Percentiles rank a stretch among this genome's conserved stretches.
Evolutionary conservation across 1,140 invertebrate species (phyloP).

Genomic region (Nasonia longicornis): DNA sequence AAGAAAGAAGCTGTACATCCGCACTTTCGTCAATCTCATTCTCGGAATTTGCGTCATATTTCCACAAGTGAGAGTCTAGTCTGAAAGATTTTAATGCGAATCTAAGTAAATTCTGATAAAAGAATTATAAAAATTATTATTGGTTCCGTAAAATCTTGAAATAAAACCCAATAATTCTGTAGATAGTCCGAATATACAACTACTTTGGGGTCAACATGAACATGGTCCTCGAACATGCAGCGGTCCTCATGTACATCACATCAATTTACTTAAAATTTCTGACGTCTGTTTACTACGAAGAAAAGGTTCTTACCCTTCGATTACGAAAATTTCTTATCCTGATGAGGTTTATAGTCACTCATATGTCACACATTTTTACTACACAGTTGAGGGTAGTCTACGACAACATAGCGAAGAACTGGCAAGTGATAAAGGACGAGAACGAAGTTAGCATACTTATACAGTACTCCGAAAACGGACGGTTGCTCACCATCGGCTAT

Average conservation of each 20-base stretch:
- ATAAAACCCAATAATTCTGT: background rate
- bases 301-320: background rate
- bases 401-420: background rate
- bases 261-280: background rate
- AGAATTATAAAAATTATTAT: too few relatives aligned
- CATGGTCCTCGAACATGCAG: background rate
- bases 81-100: too few relatives aligned
- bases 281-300: background rate
- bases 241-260: background rate
- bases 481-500: background rate
- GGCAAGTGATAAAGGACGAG: background rate
- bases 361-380: background rate
- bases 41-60: background rate
- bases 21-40: background rate
- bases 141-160: too few relatives aligned
- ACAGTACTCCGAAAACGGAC: background rate
- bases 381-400: background rate
- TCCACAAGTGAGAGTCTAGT: background rate
- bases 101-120: too few relatives aligned
- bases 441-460: background rate
- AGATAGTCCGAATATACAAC: background rate
- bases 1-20: background rate
- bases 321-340: background rate
- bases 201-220: background rate
- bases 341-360: background rate